phyloP scores from a whole-genome alignment of 2,797 vertebrate species.

The Acropternis orthonyx region DNA sequence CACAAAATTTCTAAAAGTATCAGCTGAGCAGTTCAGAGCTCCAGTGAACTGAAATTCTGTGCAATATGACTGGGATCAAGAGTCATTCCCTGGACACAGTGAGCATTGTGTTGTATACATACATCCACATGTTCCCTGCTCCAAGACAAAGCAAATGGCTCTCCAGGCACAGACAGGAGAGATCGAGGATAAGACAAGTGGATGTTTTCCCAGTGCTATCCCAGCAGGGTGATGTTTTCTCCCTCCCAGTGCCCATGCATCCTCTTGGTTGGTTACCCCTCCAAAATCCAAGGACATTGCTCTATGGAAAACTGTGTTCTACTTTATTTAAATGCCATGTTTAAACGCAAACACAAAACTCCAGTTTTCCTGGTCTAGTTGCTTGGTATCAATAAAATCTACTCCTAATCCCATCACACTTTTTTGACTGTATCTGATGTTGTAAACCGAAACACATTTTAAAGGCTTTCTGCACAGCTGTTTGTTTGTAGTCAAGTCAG shows the following conservation, averaged over 20 bases:
- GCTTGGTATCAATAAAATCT: not conserved
- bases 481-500: not conserved
- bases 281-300: rapidly evolving
- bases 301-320: not conserved
- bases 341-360: not conserved
- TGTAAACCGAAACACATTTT: slow-evolving; percentile 2
- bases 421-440: not conserved
- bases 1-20: not conserved
- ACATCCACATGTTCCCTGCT: rapidly evolving
- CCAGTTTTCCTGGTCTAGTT: not conserved
- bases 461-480: not conserved
- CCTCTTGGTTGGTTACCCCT: not conserved
- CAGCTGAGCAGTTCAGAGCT: not conserved
- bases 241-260: not conserved
- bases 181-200: not conserved
- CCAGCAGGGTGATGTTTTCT: not conserved
- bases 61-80: not conserved
- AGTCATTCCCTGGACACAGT: rapidly evolving
- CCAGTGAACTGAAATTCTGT: not conserved
- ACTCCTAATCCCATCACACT: not conserved
- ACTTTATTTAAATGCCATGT: not conserved
- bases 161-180: not conserved
- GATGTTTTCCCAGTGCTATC: not conserved
- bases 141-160: not conserved
- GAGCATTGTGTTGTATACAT: not conserved